Conservation (phyloP, 2,797 vertebrate genomes). For the Amphiprion clarkii region DNA sequence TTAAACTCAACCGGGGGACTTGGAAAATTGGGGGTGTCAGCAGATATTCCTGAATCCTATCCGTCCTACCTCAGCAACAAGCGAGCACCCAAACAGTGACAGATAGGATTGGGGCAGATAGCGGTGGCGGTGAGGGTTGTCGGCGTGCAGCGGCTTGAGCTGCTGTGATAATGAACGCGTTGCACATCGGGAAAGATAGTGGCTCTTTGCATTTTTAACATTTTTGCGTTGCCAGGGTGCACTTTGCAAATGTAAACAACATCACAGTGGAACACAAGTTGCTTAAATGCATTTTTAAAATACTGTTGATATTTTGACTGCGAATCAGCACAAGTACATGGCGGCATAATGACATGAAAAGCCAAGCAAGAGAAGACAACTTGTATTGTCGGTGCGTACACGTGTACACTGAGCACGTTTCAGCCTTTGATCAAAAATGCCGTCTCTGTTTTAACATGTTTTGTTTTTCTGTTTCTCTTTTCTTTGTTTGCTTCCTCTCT, state of each 20-base stretch:
- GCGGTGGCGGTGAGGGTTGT: not conserved
- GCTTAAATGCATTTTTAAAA: no score
- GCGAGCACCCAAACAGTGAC: constrained; percentile 61
- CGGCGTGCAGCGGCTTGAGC: not conserved
- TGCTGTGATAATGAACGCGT: not conserved
- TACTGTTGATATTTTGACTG: no score
- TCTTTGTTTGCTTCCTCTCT: not conserved
- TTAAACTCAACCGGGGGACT: constrained; percentile 69
- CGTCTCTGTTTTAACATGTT: not conserved
- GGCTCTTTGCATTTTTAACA: constrained; percentile 2
- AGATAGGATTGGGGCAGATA: constrained; percentile 31
- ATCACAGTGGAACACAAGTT: not conserved
- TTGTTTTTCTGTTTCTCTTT: not conserved
- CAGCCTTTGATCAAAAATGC: constrained; percentile 23
- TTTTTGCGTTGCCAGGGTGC: constrained; percentile 3
- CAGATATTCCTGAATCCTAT: constrained; percentile 61
- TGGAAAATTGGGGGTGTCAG: constrained; percentile 72
- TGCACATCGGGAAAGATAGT: not conserved
- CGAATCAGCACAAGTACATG: not conserved
- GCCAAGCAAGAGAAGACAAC: no score
- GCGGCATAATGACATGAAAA: not conserved
- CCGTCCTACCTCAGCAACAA: constrained; percentile 66
- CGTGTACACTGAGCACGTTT: constrained; percentile 11
- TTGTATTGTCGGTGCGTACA: not conserved
- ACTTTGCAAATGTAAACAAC: not conserved